Percentiles rank a stretch among this genome's conserved stretches.
These are phyloP conservation scores for Glyphotaelius pellucidus DNA, from an alignment of 2,888 invertebrate species.

Conservation along the genomic window DNA sequence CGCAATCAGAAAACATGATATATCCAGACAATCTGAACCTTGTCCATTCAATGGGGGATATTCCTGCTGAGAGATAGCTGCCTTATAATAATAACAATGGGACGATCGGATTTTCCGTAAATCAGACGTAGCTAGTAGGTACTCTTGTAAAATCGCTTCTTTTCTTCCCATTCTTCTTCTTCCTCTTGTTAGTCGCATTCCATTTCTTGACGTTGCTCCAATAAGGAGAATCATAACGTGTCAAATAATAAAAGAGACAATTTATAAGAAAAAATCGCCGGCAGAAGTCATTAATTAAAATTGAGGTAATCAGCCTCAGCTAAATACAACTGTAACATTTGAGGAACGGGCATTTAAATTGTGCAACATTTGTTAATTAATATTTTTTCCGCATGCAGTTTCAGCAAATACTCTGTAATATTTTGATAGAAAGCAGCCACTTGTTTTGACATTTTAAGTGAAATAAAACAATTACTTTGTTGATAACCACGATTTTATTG, in stretches of 20 bases:
- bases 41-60: neutral
- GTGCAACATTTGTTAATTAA: no score
- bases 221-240: neutral
- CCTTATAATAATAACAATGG: slow-evolving; percentile 7
- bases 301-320: no score
- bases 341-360: no score
- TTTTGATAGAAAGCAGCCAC: no score
- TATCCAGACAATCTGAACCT: neutral
- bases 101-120: neutral
- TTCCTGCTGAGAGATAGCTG: neutral
- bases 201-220: neutral
- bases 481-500: no score
- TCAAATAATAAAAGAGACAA: neutral
- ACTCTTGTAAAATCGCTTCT: neutral
- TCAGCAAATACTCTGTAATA: no score
- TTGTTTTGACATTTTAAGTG: no score
- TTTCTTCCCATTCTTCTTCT: neutral
- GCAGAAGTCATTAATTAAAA: no score
- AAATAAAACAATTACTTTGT: no score
- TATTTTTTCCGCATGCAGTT: no score
- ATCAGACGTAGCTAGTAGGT: neutral
- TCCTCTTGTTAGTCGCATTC: neutral
- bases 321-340: no score
- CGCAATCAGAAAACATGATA: neutral
- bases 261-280: neutral